These are phyloP conservation scores for Limnodromus scolopaceus DNA, from an alignment of 2,797 vertebrate species.

Conservation along the genomic window DNA sequence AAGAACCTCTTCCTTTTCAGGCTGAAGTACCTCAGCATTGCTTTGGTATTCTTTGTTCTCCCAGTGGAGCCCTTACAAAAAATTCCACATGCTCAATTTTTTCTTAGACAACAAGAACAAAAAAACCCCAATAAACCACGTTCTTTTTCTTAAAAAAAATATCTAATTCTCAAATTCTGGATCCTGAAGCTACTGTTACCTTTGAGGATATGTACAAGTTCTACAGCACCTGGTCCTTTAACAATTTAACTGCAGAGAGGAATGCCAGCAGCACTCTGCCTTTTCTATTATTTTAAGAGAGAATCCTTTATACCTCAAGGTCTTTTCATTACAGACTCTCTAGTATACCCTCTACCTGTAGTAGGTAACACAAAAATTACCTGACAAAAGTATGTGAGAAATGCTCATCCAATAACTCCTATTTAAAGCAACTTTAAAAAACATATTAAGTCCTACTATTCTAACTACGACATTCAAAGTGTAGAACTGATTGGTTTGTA, in stretches of 20 bases:
- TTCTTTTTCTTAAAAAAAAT: neutral
- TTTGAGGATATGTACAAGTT: neutral
- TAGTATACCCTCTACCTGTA: neutral
- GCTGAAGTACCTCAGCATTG: neutral
- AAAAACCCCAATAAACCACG: accelerated
- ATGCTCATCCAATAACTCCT: neutral
- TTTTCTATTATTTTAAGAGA: neutral
- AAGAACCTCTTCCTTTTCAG: neutral
- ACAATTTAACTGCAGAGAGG: neutral
- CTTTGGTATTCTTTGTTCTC: neutral
- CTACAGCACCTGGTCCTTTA: neutral
- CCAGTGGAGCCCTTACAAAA: neutral
- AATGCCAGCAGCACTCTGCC: neutral
- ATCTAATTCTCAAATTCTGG: neutral
- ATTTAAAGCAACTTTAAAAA: neutral
- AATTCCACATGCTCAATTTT: neutral
- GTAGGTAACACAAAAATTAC: neutral
- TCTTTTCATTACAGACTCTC: neutral
- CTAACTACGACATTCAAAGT: neutral
- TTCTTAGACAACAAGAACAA: neutral
- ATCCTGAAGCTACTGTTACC: neutral
- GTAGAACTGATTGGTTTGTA: neutral
- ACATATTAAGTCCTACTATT: neutral
- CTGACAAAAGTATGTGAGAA: neutral
- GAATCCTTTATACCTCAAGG: neutral